phyloP scores from a whole-genome alignment of 2,113 vertebrate species.

The Callaeas wilsoni region DNA sequence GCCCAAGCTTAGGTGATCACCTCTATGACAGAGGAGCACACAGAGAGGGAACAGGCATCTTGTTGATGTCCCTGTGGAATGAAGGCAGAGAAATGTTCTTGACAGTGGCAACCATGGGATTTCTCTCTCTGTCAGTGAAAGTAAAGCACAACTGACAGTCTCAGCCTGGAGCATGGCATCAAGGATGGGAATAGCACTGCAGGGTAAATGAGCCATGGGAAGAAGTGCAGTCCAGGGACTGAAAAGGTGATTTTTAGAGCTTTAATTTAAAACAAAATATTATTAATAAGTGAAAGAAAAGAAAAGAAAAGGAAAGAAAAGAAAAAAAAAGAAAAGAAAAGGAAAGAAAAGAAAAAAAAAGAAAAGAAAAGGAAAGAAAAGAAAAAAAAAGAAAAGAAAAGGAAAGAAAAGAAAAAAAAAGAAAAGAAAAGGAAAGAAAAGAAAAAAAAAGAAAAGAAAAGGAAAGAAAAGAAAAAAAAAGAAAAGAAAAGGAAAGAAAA shows the following conservation, averaged over 20 bases:
- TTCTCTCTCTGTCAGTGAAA: conserved; percentile 60
- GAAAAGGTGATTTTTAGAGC: neutral
- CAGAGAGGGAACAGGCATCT: conserved; percentile 22
- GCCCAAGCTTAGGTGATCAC: conserved; percentile 44
- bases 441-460: rapidly evolving
- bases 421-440: rapidly evolving
- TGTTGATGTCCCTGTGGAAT: conserved; percentile 59
- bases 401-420: rapidly evolving
- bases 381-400: rapidly evolving
- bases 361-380: too few relatives aligned
- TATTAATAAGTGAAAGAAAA: neutral
- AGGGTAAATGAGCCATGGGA: conserved; percentile 3
- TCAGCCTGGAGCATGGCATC: neutral
- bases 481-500: rapidly evolving
- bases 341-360: rapidly evolving
- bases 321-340: rapidly evolving
- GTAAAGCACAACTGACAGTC: conserved; percentile 55
- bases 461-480: rapidly evolving
- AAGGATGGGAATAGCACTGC: conserved; percentile 9
- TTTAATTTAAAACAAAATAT: neutral
- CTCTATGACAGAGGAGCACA: conserved; percentile 19
- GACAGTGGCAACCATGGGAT: conserved; percentile 67
- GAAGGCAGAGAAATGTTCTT: conserved; percentile 51
- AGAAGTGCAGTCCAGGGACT: neutral
- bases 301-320: rapidly evolving